These are phyloP conservation scores for Etheostoma perlongum DNA, from an alignment of 2,797 vertebrate species.

Conservation along the genomic window DNA sequence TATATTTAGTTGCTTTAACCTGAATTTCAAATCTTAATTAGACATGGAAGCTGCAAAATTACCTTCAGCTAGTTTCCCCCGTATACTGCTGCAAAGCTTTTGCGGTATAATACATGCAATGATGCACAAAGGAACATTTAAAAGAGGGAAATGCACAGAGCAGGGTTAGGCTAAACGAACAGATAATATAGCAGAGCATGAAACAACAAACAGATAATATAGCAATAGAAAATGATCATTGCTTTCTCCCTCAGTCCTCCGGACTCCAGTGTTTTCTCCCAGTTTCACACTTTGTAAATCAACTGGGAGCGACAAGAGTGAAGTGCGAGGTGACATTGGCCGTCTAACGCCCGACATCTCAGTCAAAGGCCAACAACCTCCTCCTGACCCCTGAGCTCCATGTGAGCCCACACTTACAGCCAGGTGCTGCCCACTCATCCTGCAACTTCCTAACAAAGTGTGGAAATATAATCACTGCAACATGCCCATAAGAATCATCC, in stretches of 20 bases:
- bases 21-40: not conserved
- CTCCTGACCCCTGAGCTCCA: conserved; percentile 49
- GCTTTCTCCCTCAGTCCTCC: too few relatives aligned
- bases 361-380: conserved; percentile 46
- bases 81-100: not conserved
- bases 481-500: rapidly evolving
- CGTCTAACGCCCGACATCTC: conserved; percentile 45
- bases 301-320: conserved; percentile 13
- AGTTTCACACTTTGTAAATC: conserved; percentile 44
- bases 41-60: not conserved
- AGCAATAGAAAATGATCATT: not conserved
- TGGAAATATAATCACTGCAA: not conserved
- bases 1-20: not conserved
- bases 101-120: not conserved
- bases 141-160: not conserved
- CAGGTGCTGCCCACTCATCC: conserved; percentile 1
- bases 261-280: not conserved
- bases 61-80: not conserved
- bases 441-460: not conserved
- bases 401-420: conserved; percentile 27
- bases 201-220: not conserved
- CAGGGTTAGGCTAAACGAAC: not conserved
- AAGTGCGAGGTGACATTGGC: conserved; percentile 48
- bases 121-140: not conserved
- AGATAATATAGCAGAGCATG: not conserved